phyloP scores from a whole-genome alignment of 2,797 vertebrate species.

The Chlorospingus flavigularis region DNA sequence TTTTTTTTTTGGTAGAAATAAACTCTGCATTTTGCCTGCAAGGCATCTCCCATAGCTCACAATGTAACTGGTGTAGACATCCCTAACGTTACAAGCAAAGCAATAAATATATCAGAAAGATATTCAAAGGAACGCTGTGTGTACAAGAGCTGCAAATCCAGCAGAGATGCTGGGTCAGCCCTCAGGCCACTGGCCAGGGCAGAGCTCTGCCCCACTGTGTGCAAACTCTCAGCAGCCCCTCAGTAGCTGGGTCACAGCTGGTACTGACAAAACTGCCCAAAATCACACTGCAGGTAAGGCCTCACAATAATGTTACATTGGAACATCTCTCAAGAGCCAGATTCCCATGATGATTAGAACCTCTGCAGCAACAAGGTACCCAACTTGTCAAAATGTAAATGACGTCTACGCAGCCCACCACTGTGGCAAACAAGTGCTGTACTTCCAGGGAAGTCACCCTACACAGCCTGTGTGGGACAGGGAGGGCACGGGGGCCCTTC shows the following conservation, averaged over 20 bases:
- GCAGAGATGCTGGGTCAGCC: neutral
- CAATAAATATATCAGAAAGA: neutral
- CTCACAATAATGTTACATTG: neutral
- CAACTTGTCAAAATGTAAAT: neutral
- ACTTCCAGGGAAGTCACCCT: neutral
- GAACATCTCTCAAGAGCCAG: neutral
- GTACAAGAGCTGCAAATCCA: neutral
- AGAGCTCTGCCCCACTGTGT: neutral
- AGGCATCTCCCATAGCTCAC: neutral
- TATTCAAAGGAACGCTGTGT: neutral
- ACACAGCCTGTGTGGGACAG: accelerated
- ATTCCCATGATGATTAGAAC: accelerated
- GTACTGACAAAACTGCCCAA: neutral
- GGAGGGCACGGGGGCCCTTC: neutral
- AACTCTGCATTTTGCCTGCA: neutral
- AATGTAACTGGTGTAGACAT: neutral
- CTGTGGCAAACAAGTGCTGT: neutral
- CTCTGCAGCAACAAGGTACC: neutral
- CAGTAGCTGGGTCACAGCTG: neutral
- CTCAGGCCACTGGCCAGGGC: neutral
- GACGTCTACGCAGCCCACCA: neutral
- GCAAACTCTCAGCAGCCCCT: neutral
- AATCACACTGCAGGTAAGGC: neutral
- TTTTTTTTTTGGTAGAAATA: neutral
- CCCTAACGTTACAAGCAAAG: neutral